Conservation (phyloP, 1,140 invertebrate genomes). For the Trichonephila inaurata region DNA sequence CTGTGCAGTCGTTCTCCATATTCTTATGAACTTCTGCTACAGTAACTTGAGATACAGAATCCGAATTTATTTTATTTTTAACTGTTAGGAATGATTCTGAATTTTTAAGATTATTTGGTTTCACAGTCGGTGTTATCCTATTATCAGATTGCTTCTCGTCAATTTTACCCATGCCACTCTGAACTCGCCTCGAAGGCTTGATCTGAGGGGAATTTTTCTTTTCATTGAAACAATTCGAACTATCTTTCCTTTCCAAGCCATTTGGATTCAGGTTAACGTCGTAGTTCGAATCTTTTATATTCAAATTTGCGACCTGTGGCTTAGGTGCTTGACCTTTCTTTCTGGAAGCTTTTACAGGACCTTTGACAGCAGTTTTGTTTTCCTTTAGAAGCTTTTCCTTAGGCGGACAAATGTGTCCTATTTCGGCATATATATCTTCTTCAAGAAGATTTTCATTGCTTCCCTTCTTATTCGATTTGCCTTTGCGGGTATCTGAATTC, state of each 20-base stretch:
- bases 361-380: slow-evolving; percentile 5
- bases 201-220: slow-evolving; percentile 1
- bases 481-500: not conserved
- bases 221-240: slow-evolving; percentile 11
- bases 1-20: not conserved
- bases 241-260: not conserved
- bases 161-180: not conserved
- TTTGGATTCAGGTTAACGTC: slow-evolving; percentile 57
- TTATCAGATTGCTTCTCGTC: slow-evolving; percentile 41
- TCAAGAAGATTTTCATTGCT: slow-evolving; percentile 16
- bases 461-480: not conserved
- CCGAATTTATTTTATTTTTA: slow-evolving; percentile 48
- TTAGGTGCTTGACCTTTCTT: slow-evolving; percentile 66
- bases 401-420: not conserved
- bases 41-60: not conserved
- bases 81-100: not conserved
- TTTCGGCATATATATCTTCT: slow-evolving; percentile 60
- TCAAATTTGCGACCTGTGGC: slow-evolving; percentile 17
- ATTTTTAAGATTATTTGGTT: slow-evolving; percentile 46
- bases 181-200: slow-evolving; percentile 25
- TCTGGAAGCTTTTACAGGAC: not conserved
- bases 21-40: slow-evolving; percentile 61
- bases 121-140: not conserved
- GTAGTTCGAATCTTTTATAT: slow-evolving; percentile 7
- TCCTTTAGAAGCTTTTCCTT: not conserved